Percentiles rank a stretch among this genome's conserved stretches.
Conservation (phyloP, 2,888 invertebrate genomes). For the Ypsolopha sequella region DNA sequence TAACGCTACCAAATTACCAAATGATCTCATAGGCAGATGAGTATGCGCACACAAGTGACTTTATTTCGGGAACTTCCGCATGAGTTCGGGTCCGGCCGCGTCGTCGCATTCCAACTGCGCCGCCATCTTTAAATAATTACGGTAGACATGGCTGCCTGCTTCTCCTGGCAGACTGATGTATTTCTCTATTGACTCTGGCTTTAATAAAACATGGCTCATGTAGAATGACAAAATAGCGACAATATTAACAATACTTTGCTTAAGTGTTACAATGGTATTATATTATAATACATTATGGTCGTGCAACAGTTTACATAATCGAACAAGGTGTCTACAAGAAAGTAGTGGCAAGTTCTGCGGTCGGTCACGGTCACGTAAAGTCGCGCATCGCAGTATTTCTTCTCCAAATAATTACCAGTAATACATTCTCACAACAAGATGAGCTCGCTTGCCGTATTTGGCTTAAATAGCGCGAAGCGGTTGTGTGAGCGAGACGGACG, state of each 20-base stretch:
- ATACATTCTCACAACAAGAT: constrained; percentile 30
- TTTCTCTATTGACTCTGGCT: constrained; percentile 2
- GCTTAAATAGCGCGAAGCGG: constrained; percentile 18
- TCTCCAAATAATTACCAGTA: constrained; percentile 51
- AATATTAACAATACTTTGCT: no score
- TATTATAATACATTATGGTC: no score
- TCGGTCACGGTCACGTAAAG: constrained; percentile 61
- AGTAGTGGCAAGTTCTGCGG: constrained; percentile 50
- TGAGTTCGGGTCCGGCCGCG: constrained; percentile 36
- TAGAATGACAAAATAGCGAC: no score
- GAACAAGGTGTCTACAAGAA: constrained; percentile 37
- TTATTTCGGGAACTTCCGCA: constrained; percentile 66
- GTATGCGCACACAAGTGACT: constrained; percentile 37
- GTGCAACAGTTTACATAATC: constrained; percentile 14
- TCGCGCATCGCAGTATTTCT: constrained; percentile 53
- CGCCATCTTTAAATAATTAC: constrained; percentile 9
- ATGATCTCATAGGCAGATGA: constrained; percentile 10
- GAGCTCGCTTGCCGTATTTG: not conserved
- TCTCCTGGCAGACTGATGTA: constrained; percentile 4
- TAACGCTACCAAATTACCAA: no score
- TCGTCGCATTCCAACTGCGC: constrained; percentile 20
- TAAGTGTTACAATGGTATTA: no score
- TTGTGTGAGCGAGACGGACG: constrained; percentile 46
- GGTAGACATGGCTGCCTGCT: constrained; percentile 4
- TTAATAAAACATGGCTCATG: no score